phyloP scores from a whole-genome alignment of 2,113 vertebrate species.

The Oryctolagus cuniculus region DNA sequence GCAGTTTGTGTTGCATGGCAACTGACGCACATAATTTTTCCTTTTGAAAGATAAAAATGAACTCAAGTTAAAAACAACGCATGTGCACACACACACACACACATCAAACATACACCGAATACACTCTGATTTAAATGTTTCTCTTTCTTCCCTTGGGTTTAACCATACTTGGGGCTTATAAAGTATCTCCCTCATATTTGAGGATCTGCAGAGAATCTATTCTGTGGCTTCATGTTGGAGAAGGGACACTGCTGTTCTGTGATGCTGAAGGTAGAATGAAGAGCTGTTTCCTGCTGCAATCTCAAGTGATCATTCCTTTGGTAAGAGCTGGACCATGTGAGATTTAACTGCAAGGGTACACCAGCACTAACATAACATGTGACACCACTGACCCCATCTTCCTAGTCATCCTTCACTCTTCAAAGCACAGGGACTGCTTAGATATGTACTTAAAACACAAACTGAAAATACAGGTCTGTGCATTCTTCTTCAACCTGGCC shows the following conservation, averaged over 20 bases:
- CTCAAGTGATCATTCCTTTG: not conserved
- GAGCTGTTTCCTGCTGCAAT: not conserved
- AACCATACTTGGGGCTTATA: slow-evolving; percentile 31
- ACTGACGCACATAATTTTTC: slow-evolving; percentile 60
- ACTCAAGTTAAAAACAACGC: slow-evolving; percentile 62
- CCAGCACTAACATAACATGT: not conserved
- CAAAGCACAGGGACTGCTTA: not conserved
- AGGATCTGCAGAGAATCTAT: slow-evolving; percentile 51
- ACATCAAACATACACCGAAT: not conserved
- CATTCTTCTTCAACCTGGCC: slow-evolving; percentile 35
- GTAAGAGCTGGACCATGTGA: not conserved
- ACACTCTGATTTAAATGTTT: slow-evolving; percentile 64
- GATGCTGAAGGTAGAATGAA: not conserved
- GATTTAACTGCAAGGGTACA: not conserved
- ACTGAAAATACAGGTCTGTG: not conserved
- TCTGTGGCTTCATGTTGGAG: not conserved
- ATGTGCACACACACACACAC: not conserved
- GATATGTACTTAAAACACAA: not conserved
- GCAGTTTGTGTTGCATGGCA: slow-evolving; percentile 56
- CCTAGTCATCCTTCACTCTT: not conserved
- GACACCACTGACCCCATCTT: not conserved
- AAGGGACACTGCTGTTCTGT: not conserved
- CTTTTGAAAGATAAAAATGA: slow-evolving; percentile 71
- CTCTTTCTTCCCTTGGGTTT: slow-evolving; percentile 59
- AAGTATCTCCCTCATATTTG: slow-evolving; percentile 65